These are phyloP conservation scores for Picathartes gymnocephalus DNA, from an alignment of 2,113 vertebrate species.

Conservation along the genomic window DNA sequence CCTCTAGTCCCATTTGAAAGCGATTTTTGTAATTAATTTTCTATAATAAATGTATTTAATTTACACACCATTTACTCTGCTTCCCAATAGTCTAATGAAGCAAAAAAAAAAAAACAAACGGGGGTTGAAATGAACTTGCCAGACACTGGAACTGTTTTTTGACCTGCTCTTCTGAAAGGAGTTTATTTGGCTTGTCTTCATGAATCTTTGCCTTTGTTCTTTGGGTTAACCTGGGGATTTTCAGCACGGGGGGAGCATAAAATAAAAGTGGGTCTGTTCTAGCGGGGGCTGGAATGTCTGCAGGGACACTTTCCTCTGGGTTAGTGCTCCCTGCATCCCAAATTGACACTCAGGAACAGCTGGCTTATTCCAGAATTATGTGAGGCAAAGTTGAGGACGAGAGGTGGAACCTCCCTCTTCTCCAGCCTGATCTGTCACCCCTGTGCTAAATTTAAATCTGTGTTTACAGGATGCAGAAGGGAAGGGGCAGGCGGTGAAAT, in stretches of 20 bases:
- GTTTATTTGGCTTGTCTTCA: background rate
- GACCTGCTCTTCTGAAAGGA: background rate
- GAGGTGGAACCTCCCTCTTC: background rate
- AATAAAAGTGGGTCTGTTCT: background rate
- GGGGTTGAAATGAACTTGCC: background rate
- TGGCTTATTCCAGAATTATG: background rate
- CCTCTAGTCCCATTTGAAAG: background rate
- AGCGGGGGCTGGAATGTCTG: background rate
- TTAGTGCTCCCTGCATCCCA: background rate
- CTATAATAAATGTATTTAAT: background rate
- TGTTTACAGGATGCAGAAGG: background rate
- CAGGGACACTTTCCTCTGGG: background rate
- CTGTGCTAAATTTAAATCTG: background rate
- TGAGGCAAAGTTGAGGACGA: conserved; percentile 12
- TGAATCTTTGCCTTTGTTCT: background rate
- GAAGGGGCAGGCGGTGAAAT: background rate
- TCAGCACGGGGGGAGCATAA: background rate
- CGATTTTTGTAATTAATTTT: background rate
- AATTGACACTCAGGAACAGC: background rate
- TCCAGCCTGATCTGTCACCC: background rate
- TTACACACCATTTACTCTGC: background rate
- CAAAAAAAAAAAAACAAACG: background rate
- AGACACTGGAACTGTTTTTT: background rate
- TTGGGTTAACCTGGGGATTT: background rate
- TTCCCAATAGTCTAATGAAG: background rate